A percentile compares a stretch with the other conserved stretches of the same genome.
Conservation (phyloP, 2,113 vertebrate genomes). For the Paradisaea rubra region DNA sequence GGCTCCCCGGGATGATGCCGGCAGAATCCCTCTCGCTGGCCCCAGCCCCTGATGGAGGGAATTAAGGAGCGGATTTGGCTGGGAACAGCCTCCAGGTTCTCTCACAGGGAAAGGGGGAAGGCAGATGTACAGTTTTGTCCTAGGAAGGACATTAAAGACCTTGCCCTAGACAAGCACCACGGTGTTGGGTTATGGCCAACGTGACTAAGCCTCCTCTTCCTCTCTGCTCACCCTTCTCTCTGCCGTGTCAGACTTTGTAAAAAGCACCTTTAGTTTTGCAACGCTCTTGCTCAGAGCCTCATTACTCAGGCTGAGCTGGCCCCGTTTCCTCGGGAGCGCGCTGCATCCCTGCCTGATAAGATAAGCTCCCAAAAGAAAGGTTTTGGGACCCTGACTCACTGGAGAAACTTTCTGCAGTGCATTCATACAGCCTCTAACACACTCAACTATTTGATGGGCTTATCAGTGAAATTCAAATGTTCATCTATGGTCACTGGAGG, state of each 20-base stretch:
- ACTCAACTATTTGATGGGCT: constrained; percentile 53
- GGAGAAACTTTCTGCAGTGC: constrained; percentile 15
- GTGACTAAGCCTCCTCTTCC: constrained; percentile 44
- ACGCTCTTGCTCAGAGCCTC: constrained; percentile 19
- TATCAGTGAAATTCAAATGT: constrained; percentile 25
- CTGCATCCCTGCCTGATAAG: constrained; percentile 58
- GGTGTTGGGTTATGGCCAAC: not conserved
- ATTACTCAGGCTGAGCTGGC: constrained; percentile 56
- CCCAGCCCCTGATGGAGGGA: not conserved
- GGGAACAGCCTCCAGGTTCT: constrained; percentile 47
- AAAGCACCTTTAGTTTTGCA: constrained; percentile 52
- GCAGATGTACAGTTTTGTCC: not conserved
- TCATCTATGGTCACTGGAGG: not conserved
- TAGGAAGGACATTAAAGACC: not conserved
- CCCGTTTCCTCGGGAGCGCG: not conserved
- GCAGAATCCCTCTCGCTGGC: not conserved
- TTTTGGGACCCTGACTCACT: constrained; percentile 58
- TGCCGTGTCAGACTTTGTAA: not conserved
- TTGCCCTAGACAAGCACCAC: not conserved
- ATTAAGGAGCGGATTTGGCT: constrained; percentile 35
- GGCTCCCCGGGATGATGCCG: not conserved
- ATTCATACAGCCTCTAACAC: not conserved
- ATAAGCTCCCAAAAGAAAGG: constrained; percentile 58
- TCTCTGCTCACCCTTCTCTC: not conserved
- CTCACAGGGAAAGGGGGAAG: not conserved